Evolutionary conservation across 2,888 invertebrate species (phyloP).

Genomic region (Geophilus truncorum): DNA sequence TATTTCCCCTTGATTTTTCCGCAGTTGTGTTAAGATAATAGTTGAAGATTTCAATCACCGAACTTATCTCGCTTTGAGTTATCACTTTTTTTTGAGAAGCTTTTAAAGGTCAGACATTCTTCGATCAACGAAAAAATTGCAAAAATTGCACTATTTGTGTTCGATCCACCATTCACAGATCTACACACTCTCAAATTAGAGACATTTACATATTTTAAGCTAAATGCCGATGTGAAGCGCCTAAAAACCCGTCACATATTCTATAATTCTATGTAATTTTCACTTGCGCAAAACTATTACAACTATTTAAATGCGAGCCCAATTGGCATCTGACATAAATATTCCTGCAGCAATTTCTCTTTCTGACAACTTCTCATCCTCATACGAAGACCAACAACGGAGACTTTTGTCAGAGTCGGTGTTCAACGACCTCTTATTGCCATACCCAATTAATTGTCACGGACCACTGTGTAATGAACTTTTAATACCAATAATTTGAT

Average conservation of each 20-base stretch:
- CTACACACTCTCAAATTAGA: too few relatives aligned
- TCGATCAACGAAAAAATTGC: too few relatives aligned
- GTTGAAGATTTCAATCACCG: neutral
- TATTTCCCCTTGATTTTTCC: neutral
- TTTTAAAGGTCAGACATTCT: neutral
- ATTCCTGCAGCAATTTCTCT: neutral
- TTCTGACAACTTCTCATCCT: neutral
- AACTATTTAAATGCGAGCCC: neutral
- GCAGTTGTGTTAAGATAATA: neutral
- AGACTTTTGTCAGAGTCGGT: neutral
- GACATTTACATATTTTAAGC: neutral
- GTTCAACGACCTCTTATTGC: neutral
- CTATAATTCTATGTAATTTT: neutral
- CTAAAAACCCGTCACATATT: neutral
- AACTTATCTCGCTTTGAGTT: neutral
- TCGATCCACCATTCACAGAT: too few relatives aligned
- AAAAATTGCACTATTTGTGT: too few relatives aligned
- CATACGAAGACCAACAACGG: neutral
- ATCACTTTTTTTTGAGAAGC: neutral
- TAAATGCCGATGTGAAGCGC: neutral
- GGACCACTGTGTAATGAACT: neutral
- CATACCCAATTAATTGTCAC: neutral
- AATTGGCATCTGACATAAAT: neutral
- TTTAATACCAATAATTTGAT: neutral
- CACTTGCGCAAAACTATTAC: neutral